These are phyloP conservation scores for Drosophila borborema DNA, from an alignment of 2,888 invertebrate species.

Conservation along the genomic window DNA sequence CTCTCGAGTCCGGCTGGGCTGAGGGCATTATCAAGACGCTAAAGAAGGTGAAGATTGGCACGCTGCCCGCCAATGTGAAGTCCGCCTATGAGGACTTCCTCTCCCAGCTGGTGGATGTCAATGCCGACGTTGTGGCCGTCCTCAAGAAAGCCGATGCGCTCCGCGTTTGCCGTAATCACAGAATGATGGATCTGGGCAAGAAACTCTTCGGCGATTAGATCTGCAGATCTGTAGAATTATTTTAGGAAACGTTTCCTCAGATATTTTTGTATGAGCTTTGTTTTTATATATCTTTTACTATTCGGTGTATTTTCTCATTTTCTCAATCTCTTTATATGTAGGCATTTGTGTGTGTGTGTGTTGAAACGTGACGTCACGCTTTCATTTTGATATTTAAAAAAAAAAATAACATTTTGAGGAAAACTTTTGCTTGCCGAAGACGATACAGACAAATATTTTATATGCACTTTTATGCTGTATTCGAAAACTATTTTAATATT, in stretches of 20 bases:
- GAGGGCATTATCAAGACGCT: conserved; percentile 93
- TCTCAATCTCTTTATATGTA: conserved; percentile 19
- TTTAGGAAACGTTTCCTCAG: conserved; percentile 36
- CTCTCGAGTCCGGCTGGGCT: conserved; percentile 97
- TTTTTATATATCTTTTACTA: conserved; percentile 27
- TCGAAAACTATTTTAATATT: conserved; percentile 51
- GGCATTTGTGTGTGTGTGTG: conserved; percentile 61
- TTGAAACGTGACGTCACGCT: conserved; percentile 40
- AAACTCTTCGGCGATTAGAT: conserved; percentile 93
- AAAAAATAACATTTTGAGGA: conserved; percentile 1
- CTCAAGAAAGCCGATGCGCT: conserved; percentile 93
- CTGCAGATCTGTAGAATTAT: conserved; percentile 8
- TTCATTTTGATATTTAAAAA: conserved; percentile 39
- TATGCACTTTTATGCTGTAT: conserved; percentile 62
- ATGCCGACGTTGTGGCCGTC: conserved; percentile 90
- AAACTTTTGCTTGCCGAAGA: conserved; percentile 32
- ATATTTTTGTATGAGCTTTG: conserved; percentile 55
- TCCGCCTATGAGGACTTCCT: conserved; percentile 96
- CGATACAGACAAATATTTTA: conserved; percentile 38
- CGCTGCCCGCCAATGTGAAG: conserved; percentile 93
- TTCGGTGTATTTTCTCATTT: conserved; percentile 32
- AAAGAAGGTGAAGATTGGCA: conserved; percentile 92
- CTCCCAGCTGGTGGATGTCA: conserved; percentile 93
- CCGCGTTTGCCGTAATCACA: conserved; percentile 93
- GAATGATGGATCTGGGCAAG: conserved; percentile 95